Evolutionary conservation across 2,113 vertebrate genomes (phyloP), one percentile per base, ranked within the genome.

Genomic region (Verasper variegatus): DNA sequence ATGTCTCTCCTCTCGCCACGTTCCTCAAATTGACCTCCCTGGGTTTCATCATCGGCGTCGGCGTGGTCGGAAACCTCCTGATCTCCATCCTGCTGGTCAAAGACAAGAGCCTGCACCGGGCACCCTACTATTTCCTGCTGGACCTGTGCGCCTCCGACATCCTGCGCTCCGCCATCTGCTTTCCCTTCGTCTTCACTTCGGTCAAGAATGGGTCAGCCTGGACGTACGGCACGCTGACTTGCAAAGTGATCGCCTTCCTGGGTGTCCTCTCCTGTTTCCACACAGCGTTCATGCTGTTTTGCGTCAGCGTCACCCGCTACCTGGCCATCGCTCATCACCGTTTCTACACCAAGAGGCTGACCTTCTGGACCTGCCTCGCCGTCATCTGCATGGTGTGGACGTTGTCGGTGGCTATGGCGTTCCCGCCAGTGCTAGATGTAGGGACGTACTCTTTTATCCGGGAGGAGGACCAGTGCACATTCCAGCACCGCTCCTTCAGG

Each of bases 301-400:
- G 98, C 76, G 96, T 99, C 89, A 99, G 98, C 12, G 97, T 99
- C 87, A 99, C 97, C 1, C 97, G 98, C 88, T 99, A 99, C 95
- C 92, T 99, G 93, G 98, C 97, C 89, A 99, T 99, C 69, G 98
- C 98, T 23, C 98, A 99, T 89, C 97, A 99, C 85, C 97, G 97
- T 86, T 99, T 99, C 94, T 99, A 99, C 93, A 99, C 98, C 35
- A 99, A 99, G 92, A 94, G 98, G 88, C 94, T 99, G 92, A 99
- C 98, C 85, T 97, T 99, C 94, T 99, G 98, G 98, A 99, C 98
- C 92, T 99, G 98, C 78, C 86, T 99, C 91, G 98, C 98, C 2
- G 97, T 99, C 86, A 97, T 99, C 92, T 99, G 97, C 95, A 99
- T 99, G 98, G 98, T 98, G 92, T 99, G 98, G 98, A 99, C 97